Percentiles rank a stretch among this genome's conserved stretches.
Conservation (phyloP, 2,797 vertebrate genomes). For the Lycodopsis pacificus region DNA sequence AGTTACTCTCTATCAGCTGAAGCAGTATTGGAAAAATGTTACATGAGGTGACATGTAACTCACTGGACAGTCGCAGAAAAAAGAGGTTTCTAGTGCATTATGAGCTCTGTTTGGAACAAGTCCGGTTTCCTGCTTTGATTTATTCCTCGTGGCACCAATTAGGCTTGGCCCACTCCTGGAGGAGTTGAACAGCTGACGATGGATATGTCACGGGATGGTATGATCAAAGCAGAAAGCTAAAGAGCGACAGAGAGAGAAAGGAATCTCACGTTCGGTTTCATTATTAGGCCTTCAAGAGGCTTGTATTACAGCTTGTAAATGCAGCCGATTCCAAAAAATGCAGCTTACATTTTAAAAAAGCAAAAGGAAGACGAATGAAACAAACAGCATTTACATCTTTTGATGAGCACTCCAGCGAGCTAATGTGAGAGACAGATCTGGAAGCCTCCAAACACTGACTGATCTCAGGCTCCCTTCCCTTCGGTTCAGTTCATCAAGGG, state of each 20-base stretch:
- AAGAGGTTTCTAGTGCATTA: slow-evolving; percentile 69
- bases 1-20: slow-evolving; percentile 68
- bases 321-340: slow-evolving; percentile 71
- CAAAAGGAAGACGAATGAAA: slow-evolving; percentile 78
- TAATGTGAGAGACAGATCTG: slow-evolving; percentile 75
- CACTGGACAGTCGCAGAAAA: slow-evolving; percentile 69
- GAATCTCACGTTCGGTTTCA: slow-evolving; percentile 77
- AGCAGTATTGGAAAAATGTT: slow-evolving; percentile 62
- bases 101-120: slow-evolving; percentile 78
- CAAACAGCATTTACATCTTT: slow-evolving; percentile 75
- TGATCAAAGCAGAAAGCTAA: slow-evolving; percentile 80
- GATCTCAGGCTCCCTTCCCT: slow-evolving; percentile 56
- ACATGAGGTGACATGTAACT: slow-evolving; percentile 71
- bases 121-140: slow-evolving; percentile 83
- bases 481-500: slow-evolving; percentile 73
- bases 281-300: slow-evolving; percentile 81
- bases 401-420: slow-evolving; percentile 70
- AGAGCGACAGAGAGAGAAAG: slow-evolving; percentile 69
- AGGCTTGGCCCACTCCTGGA: slow-evolving; percentile 80
- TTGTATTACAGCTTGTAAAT: slow-evolving; percentile 78
- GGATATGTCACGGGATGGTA: slow-evolving; percentile 82
- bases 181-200: slow-evolving; percentile 82
- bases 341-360: slow-evolving; percentile 71
- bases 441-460: slow-evolving; percentile 68
- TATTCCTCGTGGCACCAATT: slow-evolving; percentile 85